Percentiles rank a stretch among this genome's conserved stretches.
phyloP scores from a whole-genome alignment of 1,140 invertebrate species.

The Oryctes rhinoceros region DNA sequence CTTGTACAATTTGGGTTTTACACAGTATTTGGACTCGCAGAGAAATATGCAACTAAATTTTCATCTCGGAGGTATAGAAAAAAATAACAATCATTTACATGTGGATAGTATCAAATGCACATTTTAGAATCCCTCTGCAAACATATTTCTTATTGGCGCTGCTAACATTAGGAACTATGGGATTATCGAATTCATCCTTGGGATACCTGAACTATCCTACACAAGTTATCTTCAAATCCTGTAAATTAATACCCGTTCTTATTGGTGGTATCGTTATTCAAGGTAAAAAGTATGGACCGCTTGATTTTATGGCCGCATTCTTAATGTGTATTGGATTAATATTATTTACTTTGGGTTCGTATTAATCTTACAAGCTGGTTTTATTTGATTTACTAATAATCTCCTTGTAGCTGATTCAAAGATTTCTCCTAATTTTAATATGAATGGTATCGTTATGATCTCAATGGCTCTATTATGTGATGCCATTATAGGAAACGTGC shows the following conservation, averaged over 20 bases:
- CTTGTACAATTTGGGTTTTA: conserved; percentile 92
- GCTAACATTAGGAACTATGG: conserved; percentile 94
- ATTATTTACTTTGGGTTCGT: conserved; percentile 80
- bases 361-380: conserved; percentile 38
- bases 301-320: conserved; percentile 85
- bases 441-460: conserved; percentile 86
- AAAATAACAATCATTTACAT: conserved; percentile 3
- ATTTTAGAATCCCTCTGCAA: conserved; percentile 82
- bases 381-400: conserved; percentile 35
- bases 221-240: conserved; percentile 94
- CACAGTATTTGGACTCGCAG: conserved; percentile 79
- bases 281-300: conserved; percentile 82
- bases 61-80: conserved; percentile 72
- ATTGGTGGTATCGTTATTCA: conserved; percentile 92
- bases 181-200: conserved; percentile 93
- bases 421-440: conserved; percentile 88
- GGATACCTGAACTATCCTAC: conserved; percentile 96
- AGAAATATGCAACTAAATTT: conserved; percentile 73
- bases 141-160: conserved; percentile 85
- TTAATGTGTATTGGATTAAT: conserved; percentile 92
- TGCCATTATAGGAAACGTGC: conserved; percentile 94
- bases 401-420: conserved; percentile 82
- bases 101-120: conserved; percentile 38
- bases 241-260: conserved; percentile 95
- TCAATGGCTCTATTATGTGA: conserved; percentile 88